Evolutionary conservation across 2,797 vertebrate species (phyloP).

Genomic region (Pogoniulus pusillus): DNA sequence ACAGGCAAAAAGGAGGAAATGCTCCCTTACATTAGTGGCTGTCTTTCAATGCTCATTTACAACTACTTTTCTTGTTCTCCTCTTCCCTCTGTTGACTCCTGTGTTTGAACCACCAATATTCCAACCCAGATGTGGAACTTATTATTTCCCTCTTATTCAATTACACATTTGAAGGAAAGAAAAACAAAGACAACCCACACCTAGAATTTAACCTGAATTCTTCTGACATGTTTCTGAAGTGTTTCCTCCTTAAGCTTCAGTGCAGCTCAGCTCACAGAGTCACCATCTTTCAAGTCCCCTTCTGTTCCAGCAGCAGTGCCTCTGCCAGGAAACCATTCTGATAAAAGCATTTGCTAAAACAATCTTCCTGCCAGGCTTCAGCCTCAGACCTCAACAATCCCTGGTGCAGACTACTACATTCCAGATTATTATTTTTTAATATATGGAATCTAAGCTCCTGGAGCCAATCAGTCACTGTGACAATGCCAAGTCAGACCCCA

Average conservation of each 20-base stretch:
- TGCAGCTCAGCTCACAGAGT: background rate
- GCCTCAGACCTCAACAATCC: background rate
- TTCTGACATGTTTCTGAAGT: background rate
- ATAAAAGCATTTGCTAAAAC: background rate
- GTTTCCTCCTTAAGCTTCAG: background rate
- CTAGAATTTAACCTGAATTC: background rate
- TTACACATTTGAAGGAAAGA: background rate
- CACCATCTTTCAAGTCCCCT: background rate
- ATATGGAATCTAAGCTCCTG: background rate
- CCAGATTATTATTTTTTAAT: background rate
- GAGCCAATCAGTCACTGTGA: background rate
- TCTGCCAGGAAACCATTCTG: background rate
- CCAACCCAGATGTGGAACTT: background rate
- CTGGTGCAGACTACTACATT: background rate
- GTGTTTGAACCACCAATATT: background rate
- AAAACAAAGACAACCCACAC: background rate
- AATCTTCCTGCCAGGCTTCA: background rate
- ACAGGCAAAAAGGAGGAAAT: background rate
- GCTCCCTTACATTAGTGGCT: background rate
- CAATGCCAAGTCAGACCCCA: background rate
- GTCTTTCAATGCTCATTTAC: background rate
- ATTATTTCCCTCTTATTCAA: background rate
- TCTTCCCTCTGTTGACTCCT: background rate
- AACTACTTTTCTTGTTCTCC: background rate
- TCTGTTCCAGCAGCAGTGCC: background rate